phyloP scores from a whole-genome alignment of 2,113 vertebrate genomes.

The Oplegnathus fasciatus region DNA sequence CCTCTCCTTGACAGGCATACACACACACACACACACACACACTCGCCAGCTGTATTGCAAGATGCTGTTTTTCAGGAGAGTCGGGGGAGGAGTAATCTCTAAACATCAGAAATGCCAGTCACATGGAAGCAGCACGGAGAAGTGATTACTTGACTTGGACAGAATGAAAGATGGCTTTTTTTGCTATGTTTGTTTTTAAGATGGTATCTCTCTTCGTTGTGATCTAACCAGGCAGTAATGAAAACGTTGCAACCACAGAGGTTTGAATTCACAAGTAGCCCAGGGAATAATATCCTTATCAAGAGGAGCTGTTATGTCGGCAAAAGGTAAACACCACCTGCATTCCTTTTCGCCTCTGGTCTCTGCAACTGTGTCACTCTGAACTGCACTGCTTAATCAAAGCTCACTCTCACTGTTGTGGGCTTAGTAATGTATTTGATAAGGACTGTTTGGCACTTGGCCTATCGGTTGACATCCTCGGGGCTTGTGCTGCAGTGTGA shows the following conservation, averaged over 20 bases:
- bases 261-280: constrained; percentile 34
- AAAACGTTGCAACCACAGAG: constrained; percentile 24
- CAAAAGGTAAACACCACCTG: constrained; percentile 50
- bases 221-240: constrained; percentile 43
- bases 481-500: constrained; percentile 26
- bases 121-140: constrained; percentile 34
- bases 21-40: neutral
- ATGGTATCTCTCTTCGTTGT: constrained; percentile 27
- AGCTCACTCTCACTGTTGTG: constrained; percentile 15
- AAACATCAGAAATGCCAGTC: constrained; percentile 48
- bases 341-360: constrained; percentile 14
- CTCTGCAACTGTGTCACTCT: constrained; percentile 33
- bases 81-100: constrained; percentile 36
- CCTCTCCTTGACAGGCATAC: constrained; percentile 28
- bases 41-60: constrained; percentile 32
- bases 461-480: constrained; percentile 23
- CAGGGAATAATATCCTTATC: constrained; percentile 50
- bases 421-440: constrained; percentile 36
- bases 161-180: constrained; percentile 34
- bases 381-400: constrained; percentile 16
- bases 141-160: constrained; percentile 35
- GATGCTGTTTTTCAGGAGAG: constrained; percentile 24
- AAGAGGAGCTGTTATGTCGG: constrained; percentile 41
- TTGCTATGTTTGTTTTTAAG: constrained; percentile 29
- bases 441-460: constrained; percentile 37